Evolutionary conservation across 2,888 invertebrate genomes (phyloP), one percentile per base, ranked within the genome.

Genomic region (Proisotoma minuta): DNA sequence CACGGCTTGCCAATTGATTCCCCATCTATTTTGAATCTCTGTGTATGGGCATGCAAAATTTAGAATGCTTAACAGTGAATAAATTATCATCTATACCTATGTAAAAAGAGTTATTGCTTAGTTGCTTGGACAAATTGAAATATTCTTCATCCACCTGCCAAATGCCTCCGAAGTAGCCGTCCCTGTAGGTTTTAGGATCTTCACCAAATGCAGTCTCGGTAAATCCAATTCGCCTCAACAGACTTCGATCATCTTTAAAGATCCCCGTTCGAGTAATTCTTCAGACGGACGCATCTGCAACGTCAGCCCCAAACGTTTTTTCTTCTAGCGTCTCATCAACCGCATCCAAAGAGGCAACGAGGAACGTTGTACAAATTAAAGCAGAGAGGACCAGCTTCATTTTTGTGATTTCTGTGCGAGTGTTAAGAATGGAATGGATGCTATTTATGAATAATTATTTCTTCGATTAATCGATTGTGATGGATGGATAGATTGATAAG

Each of bases 111-210:
- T 22, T 26, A 57, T 15, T 54, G 39, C 24, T 43, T 47, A 20
- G 27, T 2, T 51, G 18, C 57, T 58, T 20, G 2, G 66, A 63
- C 3, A 1, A n/a, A 1, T 59, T 50, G 56, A 59, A 63, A 12
- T 29, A 18, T 12, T 24, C n/a, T 34, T 62, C 50, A 12, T 40
- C 49, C 2, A 68, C 57, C 50, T 65, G 60, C 68, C 68, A 68
- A 20, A 68, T 68, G 20, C 68, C 68, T 4, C 68, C 68, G 34
- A 27, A 51, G 54, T 52, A 62, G 10, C 23, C 51, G 15, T 39
- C 18, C 5, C 53, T 24, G 29, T 53, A 65, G 15, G 68, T 68
- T 29, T 47, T 26, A 1, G 24, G 15, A n/a, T 52, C 43, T 28
- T 50, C 48, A 1, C 68, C 68, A 27, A 61, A 68, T 28, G 53